These are phyloP conservation scores for Lepidotrigona ventralis DNA, from an alignment of 1,140 invertebrate species.

Conservation along the genomic window DNA sequence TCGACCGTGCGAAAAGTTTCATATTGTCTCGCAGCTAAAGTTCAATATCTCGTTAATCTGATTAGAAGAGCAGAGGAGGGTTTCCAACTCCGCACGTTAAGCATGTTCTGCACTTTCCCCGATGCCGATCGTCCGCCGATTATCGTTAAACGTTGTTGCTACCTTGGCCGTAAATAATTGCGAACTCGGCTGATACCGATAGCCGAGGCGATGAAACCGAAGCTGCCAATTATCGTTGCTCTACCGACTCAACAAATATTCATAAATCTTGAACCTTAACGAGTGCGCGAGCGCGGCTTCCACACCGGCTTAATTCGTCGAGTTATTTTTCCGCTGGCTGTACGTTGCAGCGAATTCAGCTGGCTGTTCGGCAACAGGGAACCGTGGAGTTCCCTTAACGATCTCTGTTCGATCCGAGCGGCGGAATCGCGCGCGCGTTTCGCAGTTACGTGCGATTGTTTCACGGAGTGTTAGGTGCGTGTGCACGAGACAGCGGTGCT, in stretches of 20 bases:
- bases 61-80: background rate
- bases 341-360: background rate
- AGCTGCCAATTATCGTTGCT: constrained; percentile 42
- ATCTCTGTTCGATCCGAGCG: background rate
- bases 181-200: background rate
- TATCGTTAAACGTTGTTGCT: background rate
- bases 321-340: background rate
- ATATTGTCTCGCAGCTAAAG: no score
- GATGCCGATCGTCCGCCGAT: background rate
- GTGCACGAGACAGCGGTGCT: constrained; percentile 7
- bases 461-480: constrained; percentile 41
- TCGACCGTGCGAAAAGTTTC: background rate
- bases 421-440: background rate
- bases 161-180: constrained; percentile 9
- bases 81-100: no score
- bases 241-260: constrained; percentile 41
- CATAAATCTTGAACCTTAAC: constrained; percentile 37
- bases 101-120: background rate
- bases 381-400: background rate
- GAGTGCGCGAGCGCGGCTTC: constrained; percentile 3
- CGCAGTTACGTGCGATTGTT: constrained; percentile 20
- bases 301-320: background rate
- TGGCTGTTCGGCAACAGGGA: background rate
- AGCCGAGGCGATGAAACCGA: constrained; percentile 12
- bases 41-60: background rate